Evolutionary conservation across 2,797 vertebrate species (phyloP), one percentile per base, ranked within the genome.

Genomic region (Oryzias sinensis): DNA sequence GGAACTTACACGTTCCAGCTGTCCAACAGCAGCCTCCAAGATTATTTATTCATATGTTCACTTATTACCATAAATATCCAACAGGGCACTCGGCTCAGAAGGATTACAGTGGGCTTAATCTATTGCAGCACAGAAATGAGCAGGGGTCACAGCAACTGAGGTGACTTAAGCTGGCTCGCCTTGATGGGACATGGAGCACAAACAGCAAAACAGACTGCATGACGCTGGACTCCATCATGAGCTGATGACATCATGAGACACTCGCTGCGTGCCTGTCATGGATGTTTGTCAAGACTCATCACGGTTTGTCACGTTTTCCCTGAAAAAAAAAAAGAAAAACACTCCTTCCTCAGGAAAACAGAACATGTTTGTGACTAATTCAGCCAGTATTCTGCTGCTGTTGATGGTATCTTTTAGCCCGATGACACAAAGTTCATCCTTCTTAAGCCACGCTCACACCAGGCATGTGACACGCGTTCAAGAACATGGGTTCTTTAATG

Each of bases 1-100:
- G 43, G 62, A 77, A 84, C 52, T 79, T 77, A 74, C 68, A 73
- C 70, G 50, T 77, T 74, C 76, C 82, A 87, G 80, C 77, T 85
- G 87, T 86, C 83, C 79, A 80, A 68, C 51, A 40, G 76, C 72
- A 71, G 79, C 65, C 59, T 72, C 75, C 73, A 63, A 69, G 82
- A 87, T 89, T 86, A 89, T 87, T 87, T 84, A 87, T 90, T 90
- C 84, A 88, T 84, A 86, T 86, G 82, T 90, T 89, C 84, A 85
- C 87, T 88, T 88, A 88, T 87, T 86, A 86, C 82, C 81, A 84
- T 83, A 77, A 88, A 83, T 81, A 90, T 88, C 88, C 83, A 80
- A 78, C 54, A 63, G 79, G 81, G 79, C 76, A 68, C 74, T 77
- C 52, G 59, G 87, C 73, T 87, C 75, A 77, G 70, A 70, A 75